Evolutionary conservation across 2,888 invertebrate genomes (phyloP), one percentile per base, ranked within the genome.

Genomic region (Apotomis capreana): DNA sequence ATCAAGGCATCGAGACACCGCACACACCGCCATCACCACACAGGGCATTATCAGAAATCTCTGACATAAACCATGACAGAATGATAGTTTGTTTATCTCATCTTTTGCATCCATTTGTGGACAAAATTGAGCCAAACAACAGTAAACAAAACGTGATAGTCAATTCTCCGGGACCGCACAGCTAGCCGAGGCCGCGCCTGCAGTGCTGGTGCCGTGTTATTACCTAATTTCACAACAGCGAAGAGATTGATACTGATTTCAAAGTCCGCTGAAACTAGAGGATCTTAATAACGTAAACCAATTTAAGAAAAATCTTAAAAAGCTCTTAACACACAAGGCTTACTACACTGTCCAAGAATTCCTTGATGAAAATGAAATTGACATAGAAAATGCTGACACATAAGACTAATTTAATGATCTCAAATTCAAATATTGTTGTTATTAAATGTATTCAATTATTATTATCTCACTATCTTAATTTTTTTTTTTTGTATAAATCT

Each of bases 161-260:
- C 46, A 12, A 13, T 9, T 49, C n/a, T 51, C 10, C 15, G 5
- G 58, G 59, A 15, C 68, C 59, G 70, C 65, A 65, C 54, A 60
- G 55, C 36, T 59, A 36, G 63, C 9, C 70, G 65, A 55, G 70
- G 65, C 54, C 60, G 69, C 63, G 63, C 55, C 55, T 37, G 54
- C 37, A 4, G 65, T 37, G 54, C 37, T 6, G 65, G 55, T 70
- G 63, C 55, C 52, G 46, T 44, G 58, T 69, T 58, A 57, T 75
- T 70, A 68, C 70, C 62, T 55, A 75, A 75, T 69, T 69, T 62
- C 74, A 63, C 54, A 67, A 70, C 46, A 13, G 54, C 54, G 54
- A 5, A 15, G 12, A 49, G 60, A 68, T 44, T 60, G 46, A 69
- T 69, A 61, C 64, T 13, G 52, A 15, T 55, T 26, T 44, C n/a